These are phyloP conservation scores for Neria commutata DNA, from an alignment of 2,888 invertebrate species.

Conservation along the genomic window DNA sequence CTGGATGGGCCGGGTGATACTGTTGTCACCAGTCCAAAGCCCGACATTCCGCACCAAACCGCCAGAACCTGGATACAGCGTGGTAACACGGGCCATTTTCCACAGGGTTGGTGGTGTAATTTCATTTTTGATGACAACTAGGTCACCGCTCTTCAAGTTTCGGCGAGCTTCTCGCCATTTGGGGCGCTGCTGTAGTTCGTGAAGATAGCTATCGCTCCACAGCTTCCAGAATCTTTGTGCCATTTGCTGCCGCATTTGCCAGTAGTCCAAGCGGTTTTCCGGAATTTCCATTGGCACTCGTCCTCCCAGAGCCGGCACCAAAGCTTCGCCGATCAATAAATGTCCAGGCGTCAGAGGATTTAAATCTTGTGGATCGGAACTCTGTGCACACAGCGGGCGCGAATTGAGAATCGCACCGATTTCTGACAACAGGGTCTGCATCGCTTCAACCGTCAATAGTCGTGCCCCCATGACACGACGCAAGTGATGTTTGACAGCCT, in stretches of 20 bases:
- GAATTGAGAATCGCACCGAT: constrained; percentile 30
- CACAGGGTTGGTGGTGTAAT: constrained; percentile 11
- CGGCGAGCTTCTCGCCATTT: constrained; percentile 23
- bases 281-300: constrained; percentile 13
- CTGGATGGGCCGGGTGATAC: constrained; percentile 5
- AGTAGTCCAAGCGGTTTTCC: constrained; percentile 13
- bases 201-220: constrained; percentile 26
- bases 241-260: constrained; percentile 17
- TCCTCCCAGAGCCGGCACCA: constrained; percentile 16
- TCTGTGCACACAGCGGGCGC: constrained; percentile 12
- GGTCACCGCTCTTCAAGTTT: constrained; percentile 22
- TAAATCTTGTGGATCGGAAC: constrained; percentile 8
- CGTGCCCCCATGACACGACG: constrained; percentile 12
- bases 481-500: constrained; percentile 20
- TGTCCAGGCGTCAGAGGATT: constrained; percentile 5
- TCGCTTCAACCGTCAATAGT: constrained; percentile 32
- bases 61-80: not conserved
- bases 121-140: constrained; percentile 14
- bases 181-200: constrained; percentile 24
- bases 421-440: constrained; percentile 35
- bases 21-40: constrained; percentile 9
- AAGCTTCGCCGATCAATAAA: not conserved
- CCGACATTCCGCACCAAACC: constrained; percentile 13
- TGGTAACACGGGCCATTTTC: constrained; percentile 13
- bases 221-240: constrained; percentile 25